These are phyloP conservation scores for Eriocheir sinensis DNA, from an alignment of 1,140 invertebrate genomes.

Conservation along the genomic window DNA sequence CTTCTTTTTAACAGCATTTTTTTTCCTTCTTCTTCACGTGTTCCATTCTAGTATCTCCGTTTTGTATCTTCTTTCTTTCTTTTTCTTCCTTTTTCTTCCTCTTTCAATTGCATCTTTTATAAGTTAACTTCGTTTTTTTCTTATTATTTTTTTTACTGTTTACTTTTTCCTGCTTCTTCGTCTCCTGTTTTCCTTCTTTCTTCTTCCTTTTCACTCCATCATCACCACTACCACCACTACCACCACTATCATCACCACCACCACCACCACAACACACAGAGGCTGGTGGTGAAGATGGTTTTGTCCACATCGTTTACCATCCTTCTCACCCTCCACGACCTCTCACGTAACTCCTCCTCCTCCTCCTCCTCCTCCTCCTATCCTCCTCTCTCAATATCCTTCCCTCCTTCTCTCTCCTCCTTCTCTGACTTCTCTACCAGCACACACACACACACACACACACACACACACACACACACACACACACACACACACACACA, in stretches of 20 bases:
- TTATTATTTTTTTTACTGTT: neutral
- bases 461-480: slow-evolving; percentile 14
- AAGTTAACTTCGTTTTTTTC: neutral
- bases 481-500: slow-evolving; percentile 4
- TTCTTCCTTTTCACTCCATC: neutral
- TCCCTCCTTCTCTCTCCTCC: neutral
- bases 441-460: neutral
- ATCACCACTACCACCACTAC: neutral
- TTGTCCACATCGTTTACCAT: slow-evolving; percentile 15
- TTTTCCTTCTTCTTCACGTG: neutral
- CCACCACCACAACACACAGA: neutral
- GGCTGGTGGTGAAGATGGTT: neutral
- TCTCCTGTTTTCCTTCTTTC: neutral
- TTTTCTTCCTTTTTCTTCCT: neutral
- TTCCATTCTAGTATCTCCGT: no score
- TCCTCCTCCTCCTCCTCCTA: neutral
- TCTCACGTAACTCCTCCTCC: neutral
- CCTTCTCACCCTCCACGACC: neutral
- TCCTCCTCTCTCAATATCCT: neutral
- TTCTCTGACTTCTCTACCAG: neutral
- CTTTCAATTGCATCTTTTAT: neutral
- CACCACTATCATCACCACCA: slow-evolving; percentile 6
- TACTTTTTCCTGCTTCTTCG: no score
- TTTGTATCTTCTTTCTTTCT: neutral
- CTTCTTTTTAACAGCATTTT: no score